Conservation (phyloP, 2,797 vertebrate genomes). For the Hipposideros larvatus region DNA sequence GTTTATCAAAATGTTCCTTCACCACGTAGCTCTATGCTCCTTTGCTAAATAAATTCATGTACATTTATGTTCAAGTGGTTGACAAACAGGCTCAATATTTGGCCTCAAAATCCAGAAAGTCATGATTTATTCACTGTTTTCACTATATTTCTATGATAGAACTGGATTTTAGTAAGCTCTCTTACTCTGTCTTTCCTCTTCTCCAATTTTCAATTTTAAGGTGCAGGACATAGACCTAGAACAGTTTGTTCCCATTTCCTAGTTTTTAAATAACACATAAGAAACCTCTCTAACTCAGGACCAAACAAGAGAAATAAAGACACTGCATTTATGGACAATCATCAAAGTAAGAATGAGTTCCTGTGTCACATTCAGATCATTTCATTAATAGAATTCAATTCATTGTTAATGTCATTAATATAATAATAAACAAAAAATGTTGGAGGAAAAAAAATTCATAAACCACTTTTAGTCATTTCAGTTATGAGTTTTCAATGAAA, state of each 20-base stretch:
- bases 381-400: neutral
- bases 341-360: neutral
- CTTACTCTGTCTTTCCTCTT: neutral
- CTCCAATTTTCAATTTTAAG: neutral
- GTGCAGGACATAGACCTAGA: neutral
- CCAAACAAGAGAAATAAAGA: conserved; percentile 9
- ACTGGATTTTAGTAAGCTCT: neutral
- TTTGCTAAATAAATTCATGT: neutral
- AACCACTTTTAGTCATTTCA: neutral
- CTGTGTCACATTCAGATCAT: neutral
- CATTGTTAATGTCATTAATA: neutral
- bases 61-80: neutral
- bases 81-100: neutral
- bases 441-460: neutral
- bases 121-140: neutral
- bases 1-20: neutral
- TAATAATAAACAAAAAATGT: conserved; percentile 1
- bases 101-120: neutral
- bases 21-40: neutral
- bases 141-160: neutral
- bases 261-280: neutral
- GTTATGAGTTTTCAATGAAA: neutral
- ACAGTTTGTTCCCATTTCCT: neutral
- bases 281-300: neutral
- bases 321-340: neutral